Conservation (phyloP, 2,888 invertebrate species). For the Parelbella ahira region DNA sequence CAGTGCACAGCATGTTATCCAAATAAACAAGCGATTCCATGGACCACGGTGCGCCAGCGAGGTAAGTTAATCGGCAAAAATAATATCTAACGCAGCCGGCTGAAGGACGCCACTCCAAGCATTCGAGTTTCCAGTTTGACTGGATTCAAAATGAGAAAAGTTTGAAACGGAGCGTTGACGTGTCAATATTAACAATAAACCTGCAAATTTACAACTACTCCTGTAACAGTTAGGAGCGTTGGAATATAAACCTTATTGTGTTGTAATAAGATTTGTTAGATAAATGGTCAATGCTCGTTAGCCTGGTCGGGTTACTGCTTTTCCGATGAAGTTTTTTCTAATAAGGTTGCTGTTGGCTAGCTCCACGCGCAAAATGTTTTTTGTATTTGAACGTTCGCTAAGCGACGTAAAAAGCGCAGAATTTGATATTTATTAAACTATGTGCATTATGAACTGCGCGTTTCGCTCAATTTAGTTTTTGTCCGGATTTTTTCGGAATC, state of each 20-base stretch:
- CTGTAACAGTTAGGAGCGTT: slow-evolving; percentile 16
- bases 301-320: slow-evolving; percentile 37
- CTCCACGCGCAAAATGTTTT: slow-evolving; percentile 18
- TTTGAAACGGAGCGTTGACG: slow-evolving; percentile 72
- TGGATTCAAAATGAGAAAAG: slow-evolving; percentile 77
- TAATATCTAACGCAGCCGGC: slow-evolving; percentile 38
- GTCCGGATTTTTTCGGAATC: too few species aligned
- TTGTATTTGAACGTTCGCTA: slow-evolving; percentile 15
- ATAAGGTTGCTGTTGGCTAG: slow-evolving; percentile 45
- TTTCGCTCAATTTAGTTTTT: too few species aligned
- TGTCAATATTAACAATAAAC: slow-evolving; percentile 76
- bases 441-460: neutral
- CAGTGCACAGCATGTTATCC: too few species aligned
- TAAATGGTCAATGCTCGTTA: neutral
- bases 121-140: slow-evolving; percentile 47
- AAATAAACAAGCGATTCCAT: neutral
- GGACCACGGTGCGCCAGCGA: slow-evolving; percentile 2
- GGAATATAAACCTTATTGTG: slow-evolving; percentile 27
- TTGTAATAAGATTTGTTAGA: slow-evolving; percentile 3
- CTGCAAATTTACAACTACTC: slow-evolving; percentile 39
- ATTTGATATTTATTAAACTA: slow-evolving; percentile 7
- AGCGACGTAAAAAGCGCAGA: slow-evolving; percentile 9
- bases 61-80: slow-evolving; percentile 27
- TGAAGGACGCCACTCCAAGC: slow-evolving; percentile 34
- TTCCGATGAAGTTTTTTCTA: slow-evolving; percentile 73